Conservation (phyloP, 2,888 invertebrate species). For the Xestia xanthographa region DNA sequence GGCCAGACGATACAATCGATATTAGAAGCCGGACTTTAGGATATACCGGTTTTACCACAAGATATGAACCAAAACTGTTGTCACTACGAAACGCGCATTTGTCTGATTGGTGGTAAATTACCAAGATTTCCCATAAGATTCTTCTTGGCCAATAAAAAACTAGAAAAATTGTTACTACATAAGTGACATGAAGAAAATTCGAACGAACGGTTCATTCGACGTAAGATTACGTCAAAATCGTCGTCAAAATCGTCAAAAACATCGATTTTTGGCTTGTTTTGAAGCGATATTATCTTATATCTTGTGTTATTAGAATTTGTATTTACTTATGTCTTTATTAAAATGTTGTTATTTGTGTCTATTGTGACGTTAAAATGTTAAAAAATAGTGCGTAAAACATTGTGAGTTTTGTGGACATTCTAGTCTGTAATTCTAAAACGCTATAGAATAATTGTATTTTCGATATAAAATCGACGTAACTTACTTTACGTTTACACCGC, state of each 20-base stretch:
- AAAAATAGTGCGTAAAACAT: slow-evolving; percentile 61
- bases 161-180: neutral
- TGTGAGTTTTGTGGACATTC: slow-evolving; percentile 69
- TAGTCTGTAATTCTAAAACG: too few relatives aligned
- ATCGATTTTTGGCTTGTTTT: slow-evolving; percentile 80
- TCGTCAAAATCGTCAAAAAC: slow-evolving; percentile 86
- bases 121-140: slow-evolving; percentile 32
- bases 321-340: slow-evolving; percentile 54
- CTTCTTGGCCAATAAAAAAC: slow-evolving; percentile 55
- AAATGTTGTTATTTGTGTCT: slow-evolving; percentile 59
- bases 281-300: slow-evolving; percentile 65
- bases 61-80: neutral
- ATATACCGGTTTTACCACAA: slow-evolving; percentile 21
- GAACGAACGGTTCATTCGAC: slow-evolving; percentile 68
- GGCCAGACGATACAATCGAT: neutral
- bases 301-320: too few relatives aligned
- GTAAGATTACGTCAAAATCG: slow-evolving; percentile 73
- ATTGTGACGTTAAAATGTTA: slow-evolving; percentile 51
- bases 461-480: too few relatives aligned
- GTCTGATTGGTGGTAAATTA: slow-evolving; percentile 46
- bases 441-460: too few relatives aligned
- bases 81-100: too few relatives aligned
- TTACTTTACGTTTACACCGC: too few relatives aligned
- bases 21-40: slow-evolving; percentile 21
- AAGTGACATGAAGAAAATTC: slow-evolving; percentile 48